Conservation (phyloP, 2,113 vertebrate genomes). For the Noturus placidus region DNA sequence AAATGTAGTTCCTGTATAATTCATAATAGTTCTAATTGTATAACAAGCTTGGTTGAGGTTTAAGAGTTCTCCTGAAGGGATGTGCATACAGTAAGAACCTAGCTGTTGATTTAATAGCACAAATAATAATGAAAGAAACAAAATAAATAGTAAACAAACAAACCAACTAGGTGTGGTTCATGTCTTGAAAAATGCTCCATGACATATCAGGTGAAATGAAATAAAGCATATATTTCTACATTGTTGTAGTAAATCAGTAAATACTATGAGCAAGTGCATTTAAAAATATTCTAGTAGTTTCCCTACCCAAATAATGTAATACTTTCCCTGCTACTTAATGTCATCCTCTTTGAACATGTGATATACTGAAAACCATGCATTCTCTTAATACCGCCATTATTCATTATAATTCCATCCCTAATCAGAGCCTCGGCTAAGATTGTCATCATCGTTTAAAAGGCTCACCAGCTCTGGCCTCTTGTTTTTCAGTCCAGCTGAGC, state of each 20-base stretch:
- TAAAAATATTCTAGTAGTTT: not conserved
- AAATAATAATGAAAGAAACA: not conserved
- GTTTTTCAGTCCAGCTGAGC: slow-evolving; percentile 79
- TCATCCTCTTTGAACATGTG: not conserved
- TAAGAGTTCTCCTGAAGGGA: not conserved
- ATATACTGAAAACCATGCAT: not conserved
- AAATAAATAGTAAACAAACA: not conserved
- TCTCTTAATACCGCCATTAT: not conserved
- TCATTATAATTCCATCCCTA: slow-evolving; percentile 9
- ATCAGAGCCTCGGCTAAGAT: slow-evolving; percentile 25
- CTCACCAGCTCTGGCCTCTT: slow-evolving; percentile 55
- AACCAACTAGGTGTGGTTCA: not conserved
- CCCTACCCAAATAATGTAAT: not conserved
- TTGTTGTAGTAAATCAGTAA: not conserved
- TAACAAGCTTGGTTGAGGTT: not conserved
- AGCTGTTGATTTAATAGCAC: not conserved
- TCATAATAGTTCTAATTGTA: not conserved
- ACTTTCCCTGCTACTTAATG: too few relatives aligned
- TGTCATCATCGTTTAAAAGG: slow-evolving; percentile 21
- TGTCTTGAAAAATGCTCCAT: not conserved
- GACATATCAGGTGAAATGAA: not conserved
- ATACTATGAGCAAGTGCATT: not conserved
- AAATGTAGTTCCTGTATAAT: not conserved
- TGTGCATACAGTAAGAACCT: not conserved
- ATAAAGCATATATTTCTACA: not conserved